Percentiles rank a stretch among this genome's conserved stretches.
These are phyloP conservation scores for Tineola bisselliella DNA, from an alignment of 2,888 invertebrate species.

Conservation along the genomic window DNA sequence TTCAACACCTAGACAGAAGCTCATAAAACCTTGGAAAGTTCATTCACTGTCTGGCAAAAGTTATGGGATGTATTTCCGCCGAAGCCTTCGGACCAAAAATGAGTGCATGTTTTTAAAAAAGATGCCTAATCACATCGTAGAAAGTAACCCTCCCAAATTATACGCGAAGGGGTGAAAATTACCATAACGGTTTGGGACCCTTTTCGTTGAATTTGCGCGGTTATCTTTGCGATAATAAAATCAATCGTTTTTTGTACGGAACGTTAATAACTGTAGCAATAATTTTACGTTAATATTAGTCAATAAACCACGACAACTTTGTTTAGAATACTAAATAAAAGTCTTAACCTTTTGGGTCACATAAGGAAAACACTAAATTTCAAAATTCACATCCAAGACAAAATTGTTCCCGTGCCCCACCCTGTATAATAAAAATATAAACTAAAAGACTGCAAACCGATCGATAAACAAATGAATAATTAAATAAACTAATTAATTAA, in stretches of 20 bases:
- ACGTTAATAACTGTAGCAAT: not conserved
- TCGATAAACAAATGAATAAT: no score
- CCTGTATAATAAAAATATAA: no score
- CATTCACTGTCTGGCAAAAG: conserved; percentile 22
- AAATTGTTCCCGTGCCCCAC: no score
- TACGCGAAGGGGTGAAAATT: not conserved
- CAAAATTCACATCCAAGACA: no score
- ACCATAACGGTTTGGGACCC: not conserved
- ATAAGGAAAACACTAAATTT: no score
- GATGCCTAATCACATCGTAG: not conserved
- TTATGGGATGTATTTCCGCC: conserved; percentile 35
- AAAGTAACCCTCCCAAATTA: not conserved
- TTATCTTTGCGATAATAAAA: not conserved
- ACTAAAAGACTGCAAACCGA: no score
- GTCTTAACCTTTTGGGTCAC: no score
- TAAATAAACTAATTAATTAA: no score
- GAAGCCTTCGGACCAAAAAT: conserved; percentile 15
- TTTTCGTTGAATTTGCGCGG: not conserved
- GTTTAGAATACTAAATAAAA: no score
- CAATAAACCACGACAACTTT: no score
- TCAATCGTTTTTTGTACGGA: not conserved
- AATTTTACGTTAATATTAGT: no score
- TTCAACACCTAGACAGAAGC: not conserved
- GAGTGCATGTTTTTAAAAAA: not conserved
- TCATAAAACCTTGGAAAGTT: conserved; percentile 15